Evolutionary conservation across 1,140 invertebrate species (phyloP).

Genomic region (Bradynema listronoti): DNA sequence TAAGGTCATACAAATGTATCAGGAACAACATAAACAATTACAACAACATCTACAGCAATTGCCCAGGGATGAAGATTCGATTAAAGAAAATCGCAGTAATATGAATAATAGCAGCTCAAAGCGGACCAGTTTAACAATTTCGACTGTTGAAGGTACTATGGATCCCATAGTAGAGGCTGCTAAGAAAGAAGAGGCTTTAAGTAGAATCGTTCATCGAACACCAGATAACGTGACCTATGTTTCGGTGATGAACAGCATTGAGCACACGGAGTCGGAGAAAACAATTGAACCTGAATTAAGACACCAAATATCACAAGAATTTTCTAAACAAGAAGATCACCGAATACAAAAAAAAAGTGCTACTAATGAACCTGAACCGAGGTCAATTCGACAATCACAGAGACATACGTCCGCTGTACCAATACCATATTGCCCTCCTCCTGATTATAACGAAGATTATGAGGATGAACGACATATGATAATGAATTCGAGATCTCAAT

Average conservation of each 20-base stretch:
- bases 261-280: slow-evolving; percentile 11
- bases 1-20: no score
- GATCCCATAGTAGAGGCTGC: slow-evolving; percentile 6
- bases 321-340: neutral
- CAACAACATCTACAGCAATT: no score
- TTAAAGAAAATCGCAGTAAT: slow-evolving; percentile 9
- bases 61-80: no score
- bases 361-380: neutral
- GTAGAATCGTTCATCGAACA: slow-evolving; percentile 28
- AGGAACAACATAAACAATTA: no score
- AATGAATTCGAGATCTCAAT: no score
- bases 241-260: slow-evolving; percentile 10
- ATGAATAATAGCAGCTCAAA: slow-evolving; percentile 4
- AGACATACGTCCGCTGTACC: slow-evolving; percentile 4
- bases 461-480: no score
- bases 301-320: slow-evolving; percentile 9
- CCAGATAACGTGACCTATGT: slow-evolving; percentile 43
- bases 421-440: slow-evolving; percentile 28
- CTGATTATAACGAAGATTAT: slow-evolving; percentile 34
- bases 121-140: neutral
- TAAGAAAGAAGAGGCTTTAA: slow-evolving; percentile 15
- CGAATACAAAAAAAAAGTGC: neutral
- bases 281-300: neutral
- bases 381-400: neutral
- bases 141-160: slow-evolving; percentile 2